Conservation (phyloP, 1,140 invertebrate species). For the Agrilus planipennis region DNA sequence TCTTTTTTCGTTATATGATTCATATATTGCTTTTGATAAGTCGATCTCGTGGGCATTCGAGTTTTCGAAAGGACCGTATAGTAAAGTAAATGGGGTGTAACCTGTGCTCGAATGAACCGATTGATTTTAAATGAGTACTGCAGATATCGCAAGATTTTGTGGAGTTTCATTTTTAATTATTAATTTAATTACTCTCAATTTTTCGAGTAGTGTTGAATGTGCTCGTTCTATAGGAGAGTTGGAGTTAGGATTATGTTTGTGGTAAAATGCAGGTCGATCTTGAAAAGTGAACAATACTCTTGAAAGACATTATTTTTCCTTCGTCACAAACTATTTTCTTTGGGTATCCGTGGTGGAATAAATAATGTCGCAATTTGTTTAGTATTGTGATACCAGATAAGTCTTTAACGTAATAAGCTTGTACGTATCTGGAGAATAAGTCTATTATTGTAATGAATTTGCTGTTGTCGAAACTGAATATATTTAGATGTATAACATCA, state of each 20-base stretch:
- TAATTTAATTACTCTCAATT: no score
- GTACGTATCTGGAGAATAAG: slow-evolving; percentile 20
- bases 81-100: slow-evolving; percentile 2
- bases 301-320: slow-evolving; percentile 8
- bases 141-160: slow-evolving; percentile 11
- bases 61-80: slow-evolving; percentile 8
- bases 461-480: slow-evolving; percentile 12
- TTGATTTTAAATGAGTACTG: slow-evolving; percentile 17
- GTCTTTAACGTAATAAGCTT: slow-evolving; percentile 12
- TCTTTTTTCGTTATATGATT: slow-evolving; percentile 9
- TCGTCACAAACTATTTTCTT: slow-evolving; percentile 18
- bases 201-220: no score
- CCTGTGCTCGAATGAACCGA: slow-evolving; percentile 18
- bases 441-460: slow-evolving; percentile 22
- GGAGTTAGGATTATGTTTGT: no score
- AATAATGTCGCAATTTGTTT: slow-evolving; percentile 17
- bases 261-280: slow-evolving; percentile 13
- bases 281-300: slow-evolving; percentile 8
- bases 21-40: slow-evolving; percentile 5
- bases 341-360: slow-evolving; percentile 15
- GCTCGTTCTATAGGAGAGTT: no score
- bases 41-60: slow-evolving; percentile 12
- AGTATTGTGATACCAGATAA: slow-evolving; percentile 14
- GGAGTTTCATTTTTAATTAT: no score
- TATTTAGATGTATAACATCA: slow-evolving; percentile 18